phyloP scores from a whole-genome alignment of 2,888 invertebrate genomes.

The Synanthedon formicaeformis region DNA sequence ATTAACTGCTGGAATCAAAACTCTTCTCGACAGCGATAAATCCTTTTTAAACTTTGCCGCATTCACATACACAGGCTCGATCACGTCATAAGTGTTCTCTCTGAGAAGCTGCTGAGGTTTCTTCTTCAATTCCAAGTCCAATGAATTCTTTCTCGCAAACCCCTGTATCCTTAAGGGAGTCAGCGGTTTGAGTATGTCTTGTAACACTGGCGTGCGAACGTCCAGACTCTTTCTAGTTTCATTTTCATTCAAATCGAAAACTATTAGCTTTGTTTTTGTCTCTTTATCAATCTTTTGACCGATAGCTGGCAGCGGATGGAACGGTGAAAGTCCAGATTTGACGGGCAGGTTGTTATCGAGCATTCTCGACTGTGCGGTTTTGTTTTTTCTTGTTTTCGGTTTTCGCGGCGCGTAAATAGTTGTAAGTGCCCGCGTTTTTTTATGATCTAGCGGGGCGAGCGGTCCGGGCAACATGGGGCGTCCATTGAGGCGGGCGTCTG shows the following conservation, averaged over 20 bases:
- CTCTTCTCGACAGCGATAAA: slow-evolving; percentile 9
- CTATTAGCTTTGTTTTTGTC: slow-evolving; percentile 48
- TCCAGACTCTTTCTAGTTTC: slow-evolving; percentile 13
- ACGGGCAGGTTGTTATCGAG: slow-evolving; percentile 45
- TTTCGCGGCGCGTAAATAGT: slow-evolving; percentile 62
- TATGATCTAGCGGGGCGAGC: slow-evolving; percentile 51
- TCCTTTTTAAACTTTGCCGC: slow-evolving; percentile 31
- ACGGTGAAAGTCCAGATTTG: slow-evolving; percentile 50
- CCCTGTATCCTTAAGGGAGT: slow-evolving; percentile 49
- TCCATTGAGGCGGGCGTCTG: slow-evolving; percentile 39
- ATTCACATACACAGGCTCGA: slow-evolving; percentile 48
- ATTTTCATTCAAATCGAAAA: slow-evolving; percentile 45
- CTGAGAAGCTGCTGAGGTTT: slow-evolving; percentile 48
- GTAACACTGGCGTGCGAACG: slow-evolving; percentile 22
- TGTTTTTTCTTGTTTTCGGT: slow-evolving; percentile 42
- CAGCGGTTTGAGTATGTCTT: slow-evolving; percentile 51
- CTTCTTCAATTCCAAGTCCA: slow-evolving; percentile 20
- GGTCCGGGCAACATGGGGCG: slow-evolving; percentile 53
- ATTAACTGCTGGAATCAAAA: slow-evolving; percentile 7
- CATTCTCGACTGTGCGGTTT: slow-evolving; percentile 56
- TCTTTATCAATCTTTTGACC: slow-evolving; percentile 41
- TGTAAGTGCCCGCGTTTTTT: slow-evolving; percentile 55
- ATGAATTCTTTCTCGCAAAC: slow-evolving; percentile 29
- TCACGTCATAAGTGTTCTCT: slow-evolving; percentile 61
- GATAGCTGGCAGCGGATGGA: slow-evolving; percentile 61